Evolutionary conservation across 2,797 vertebrate genomes (phyloP).

Genomic region (Micropoecilia bifurca): DNA sequence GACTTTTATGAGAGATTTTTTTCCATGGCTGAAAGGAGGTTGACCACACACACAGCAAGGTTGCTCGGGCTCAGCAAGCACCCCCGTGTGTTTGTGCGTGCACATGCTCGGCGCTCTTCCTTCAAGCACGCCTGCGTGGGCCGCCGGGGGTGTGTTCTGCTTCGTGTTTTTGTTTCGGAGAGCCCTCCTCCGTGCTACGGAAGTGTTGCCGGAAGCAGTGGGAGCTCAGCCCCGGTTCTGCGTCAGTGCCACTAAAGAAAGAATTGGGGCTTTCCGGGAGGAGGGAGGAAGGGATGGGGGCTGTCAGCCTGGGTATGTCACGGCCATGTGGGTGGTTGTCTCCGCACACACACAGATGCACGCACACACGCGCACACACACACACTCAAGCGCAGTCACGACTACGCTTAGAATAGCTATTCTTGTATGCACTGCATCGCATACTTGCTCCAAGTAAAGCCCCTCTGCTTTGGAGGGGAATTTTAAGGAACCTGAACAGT

Average conservation of each 20-base stretch:
- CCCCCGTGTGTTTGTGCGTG: slow-evolving; percentile 34
- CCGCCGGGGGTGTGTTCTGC: slow-evolving; percentile 78
- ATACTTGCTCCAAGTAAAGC: slow-evolving; percentile 61
- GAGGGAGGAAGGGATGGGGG: slow-evolving; percentile 52
- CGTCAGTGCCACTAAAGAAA: slow-evolving; percentile 83
- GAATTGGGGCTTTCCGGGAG: slow-evolving; percentile 80
- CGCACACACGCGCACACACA: slow-evolving; percentile 2
- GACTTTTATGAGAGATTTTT: slow-evolving; percentile 84
- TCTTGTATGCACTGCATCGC: slow-evolving; percentile 63
- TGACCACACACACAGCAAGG: slow-evolving; percentile 76
- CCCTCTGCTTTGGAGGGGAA: slow-evolving; percentile 68
- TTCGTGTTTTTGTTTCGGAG: slow-evolving; percentile 82
- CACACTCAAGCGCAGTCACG: slow-evolving; percentile 60
- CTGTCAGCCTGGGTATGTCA: slow-evolving; percentile 74
- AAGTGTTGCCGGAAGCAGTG: slow-evolving; percentile 87
- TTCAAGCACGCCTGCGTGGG: slow-evolving; percentile 73
- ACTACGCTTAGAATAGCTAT: slow-evolving; percentile 68
- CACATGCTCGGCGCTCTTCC: slow-evolving; percentile 62
- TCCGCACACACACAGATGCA: slow-evolving; percentile 21
- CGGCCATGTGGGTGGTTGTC: slow-evolving; percentile 80
- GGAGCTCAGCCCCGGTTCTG: slow-evolving; percentile 82
- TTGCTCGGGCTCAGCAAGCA: slow-evolving; percentile 53
- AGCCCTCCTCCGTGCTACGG: slow-evolving; percentile 78
- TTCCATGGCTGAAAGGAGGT: slow-evolving; percentile 81
- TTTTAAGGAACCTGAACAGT: slow-evolving; percentile 66